Conservation (phyloP, 1,140 invertebrate species). For the Aphis gossypii region DNA sequence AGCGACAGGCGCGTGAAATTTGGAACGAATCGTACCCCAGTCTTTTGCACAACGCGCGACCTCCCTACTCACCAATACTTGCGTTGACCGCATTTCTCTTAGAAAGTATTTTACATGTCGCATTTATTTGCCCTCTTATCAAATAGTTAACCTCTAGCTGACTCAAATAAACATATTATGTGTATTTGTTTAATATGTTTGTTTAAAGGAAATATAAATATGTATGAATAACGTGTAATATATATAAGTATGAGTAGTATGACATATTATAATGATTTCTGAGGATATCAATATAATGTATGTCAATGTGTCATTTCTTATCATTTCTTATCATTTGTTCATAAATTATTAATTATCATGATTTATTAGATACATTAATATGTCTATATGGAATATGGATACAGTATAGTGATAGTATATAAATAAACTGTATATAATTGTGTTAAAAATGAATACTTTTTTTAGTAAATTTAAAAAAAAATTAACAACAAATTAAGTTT, state of each 20-base stretch:
- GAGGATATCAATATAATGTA: not conserved
- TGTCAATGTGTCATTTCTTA: not conserved
- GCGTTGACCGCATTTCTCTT: conserved; percentile 56
- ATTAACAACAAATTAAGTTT: not conserved
- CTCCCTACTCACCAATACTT: conserved; percentile 51
- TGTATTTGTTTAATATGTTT: conserved; percentile 17
- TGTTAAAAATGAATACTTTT: not conserved
- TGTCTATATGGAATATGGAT: not conserved
- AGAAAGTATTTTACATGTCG: conserved; percentile 58
- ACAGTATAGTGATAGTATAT: not conserved
- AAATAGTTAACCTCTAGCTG: conserved; percentile 49
- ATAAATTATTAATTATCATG: not conserved
- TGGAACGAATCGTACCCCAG: conserved; percentile 55
- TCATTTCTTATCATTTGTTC: not conserved
- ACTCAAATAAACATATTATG: conserved; percentile 28
- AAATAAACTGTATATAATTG: not conserved
- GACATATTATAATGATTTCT: not conserved
- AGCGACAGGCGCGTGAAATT: conserved; percentile 57
- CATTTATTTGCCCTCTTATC: conserved; percentile 56
- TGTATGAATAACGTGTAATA: not conserved
- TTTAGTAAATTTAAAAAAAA: not conserved
- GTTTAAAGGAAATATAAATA: not conserved
- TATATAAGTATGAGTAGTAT: not conserved
- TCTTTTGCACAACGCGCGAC: conserved; percentile 47
- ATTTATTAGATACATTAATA: not conserved